phyloP scores from a whole-genome alignment of 1,140 invertebrate genomes.

The Aphelinus atriplicis region DNA sequence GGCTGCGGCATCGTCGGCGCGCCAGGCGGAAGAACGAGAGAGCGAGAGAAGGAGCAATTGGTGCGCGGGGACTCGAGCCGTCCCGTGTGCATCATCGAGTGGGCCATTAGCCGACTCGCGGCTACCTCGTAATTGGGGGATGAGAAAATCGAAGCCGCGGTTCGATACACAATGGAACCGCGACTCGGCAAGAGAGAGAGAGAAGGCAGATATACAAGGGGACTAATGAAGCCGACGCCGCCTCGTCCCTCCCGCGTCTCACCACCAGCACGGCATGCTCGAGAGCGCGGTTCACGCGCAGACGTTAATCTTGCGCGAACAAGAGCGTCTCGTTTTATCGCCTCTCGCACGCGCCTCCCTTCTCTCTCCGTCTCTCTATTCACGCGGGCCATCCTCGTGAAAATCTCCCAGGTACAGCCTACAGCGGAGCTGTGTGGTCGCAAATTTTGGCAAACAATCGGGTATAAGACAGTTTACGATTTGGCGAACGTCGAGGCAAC shows the following conservation, averaged over 20 bases:
- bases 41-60: background rate
- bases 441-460: too few relatives aligned
- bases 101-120: too few relatives aligned
- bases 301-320: constrained; percentile 60
- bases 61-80: background rate
- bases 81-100: background rate
- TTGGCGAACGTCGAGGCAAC: too few relatives aligned
- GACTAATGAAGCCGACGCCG: constrained; percentile 48
- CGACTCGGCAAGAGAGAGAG: constrained; percentile 20
- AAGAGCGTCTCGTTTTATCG: constrained; percentile 58
- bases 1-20: background rate
- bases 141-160: constrained; percentile 25
- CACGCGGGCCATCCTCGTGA: constrained; percentile 51
- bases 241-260: background rate
- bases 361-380: background rate
- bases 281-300: constrained; percentile 41
- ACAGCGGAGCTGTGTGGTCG: constrained; percentile 51
- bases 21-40: background rate
- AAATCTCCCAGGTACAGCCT: constrained; percentile 58
- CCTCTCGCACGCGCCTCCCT: constrained; percentile 26
- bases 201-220: constrained; percentile 6
- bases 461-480: too few relatives aligned
- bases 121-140: constrained; percentile 4
- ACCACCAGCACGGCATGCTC: background rate
- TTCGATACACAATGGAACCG: constrained; percentile 33